phyloP scores from a whole-genome alignment of 1,140 invertebrate species.

The Zelostemma sp. region DNA sequence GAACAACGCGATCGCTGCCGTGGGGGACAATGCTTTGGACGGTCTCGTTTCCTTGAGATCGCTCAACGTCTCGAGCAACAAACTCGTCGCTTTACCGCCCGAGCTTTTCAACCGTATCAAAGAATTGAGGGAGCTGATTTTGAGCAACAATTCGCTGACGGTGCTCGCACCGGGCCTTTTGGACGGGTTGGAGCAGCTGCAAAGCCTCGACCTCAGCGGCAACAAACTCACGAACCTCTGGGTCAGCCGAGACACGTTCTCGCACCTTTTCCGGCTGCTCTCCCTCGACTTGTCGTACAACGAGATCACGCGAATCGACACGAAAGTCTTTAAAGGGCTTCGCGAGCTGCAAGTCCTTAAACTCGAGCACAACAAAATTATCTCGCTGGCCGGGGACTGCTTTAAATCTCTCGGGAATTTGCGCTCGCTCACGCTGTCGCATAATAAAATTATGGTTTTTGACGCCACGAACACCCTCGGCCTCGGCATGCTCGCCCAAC shows the following conservation, averaged over 20 bases:
- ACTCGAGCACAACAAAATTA: constrained; percentile 82
- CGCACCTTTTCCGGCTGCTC: constrained; percentile 78
- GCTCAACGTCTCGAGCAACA: constrained; percentile 84
- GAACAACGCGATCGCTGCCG: constrained; percentile 79
- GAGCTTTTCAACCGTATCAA: constrained; percentile 79
- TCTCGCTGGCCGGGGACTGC: constrained; percentile 78
- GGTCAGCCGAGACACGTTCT: constrained; percentile 84
- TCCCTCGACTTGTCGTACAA: constrained; percentile 84
- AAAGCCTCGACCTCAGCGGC: constrained; percentile 81
- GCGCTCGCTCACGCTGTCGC: constrained; percentile 80
- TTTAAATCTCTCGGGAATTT: constrained; percentile 82
- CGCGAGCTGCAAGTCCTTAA: constrained; percentile 83
- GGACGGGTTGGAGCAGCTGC: constrained; percentile 80
- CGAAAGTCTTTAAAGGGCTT: constrained; percentile 80
- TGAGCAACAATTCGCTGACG: constrained; percentile 85
- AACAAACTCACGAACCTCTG: constrained; percentile 85
- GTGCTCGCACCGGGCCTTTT: constrained; percentile 82
- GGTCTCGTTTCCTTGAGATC: constrained; percentile 77
- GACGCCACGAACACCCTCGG: constrained; percentile 80
- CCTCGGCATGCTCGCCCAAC: constrained; percentile 78
- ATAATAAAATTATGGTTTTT: constrained; percentile 79
- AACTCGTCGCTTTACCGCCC: constrained; percentile 79
- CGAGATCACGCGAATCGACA: constrained; percentile 77
- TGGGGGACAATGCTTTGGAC: constrained; percentile 79
- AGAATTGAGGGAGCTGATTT: constrained; percentile 78